These are phyloP conservation scores for Drosophila prolongata DNA, from an alignment of 2,888 invertebrate genomes.

Conservation along the genomic window DNA sequence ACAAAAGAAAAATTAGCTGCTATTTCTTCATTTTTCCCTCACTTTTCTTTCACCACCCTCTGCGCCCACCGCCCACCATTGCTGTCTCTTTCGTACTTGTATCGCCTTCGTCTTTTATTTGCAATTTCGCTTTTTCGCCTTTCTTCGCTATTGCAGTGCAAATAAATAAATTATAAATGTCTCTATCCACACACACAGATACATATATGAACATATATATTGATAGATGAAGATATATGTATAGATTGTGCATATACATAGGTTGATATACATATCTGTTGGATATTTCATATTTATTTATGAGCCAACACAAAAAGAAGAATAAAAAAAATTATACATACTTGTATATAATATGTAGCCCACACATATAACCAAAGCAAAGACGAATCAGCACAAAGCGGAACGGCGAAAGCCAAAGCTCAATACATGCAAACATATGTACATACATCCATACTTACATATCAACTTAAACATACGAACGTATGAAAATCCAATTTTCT, in stretches of 20 bases:
- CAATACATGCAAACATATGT: constrained; percentile 1
- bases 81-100: constrained; percentile 4
- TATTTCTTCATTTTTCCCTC: constrained; percentile 19
- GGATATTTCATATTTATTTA: constrained; percentile 47
- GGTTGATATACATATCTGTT: constrained; percentile 9
- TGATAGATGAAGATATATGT: constrained; percentile 32
- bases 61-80: not conserved
- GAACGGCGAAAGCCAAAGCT: constrained; percentile 16
- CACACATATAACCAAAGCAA: constrained; percentile 1
- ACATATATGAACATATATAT: not conserved
- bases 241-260: constrained; percentile 4
- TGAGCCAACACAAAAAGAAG: constrained; percentile 36
- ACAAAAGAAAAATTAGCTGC: constrained; percentile 32
- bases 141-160: constrained; percentile 35
- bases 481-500: constrained; percentile 63
- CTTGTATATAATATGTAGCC: not conserved
- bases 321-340: constrained; percentile 13
- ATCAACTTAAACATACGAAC: constrained; percentile 11
- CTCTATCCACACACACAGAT: constrained; percentile 22
- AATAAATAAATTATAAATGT: constrained; percentile 37
- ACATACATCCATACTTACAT: not conserved
- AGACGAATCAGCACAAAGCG: constrained; percentile 6
- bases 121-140: constrained; percentile 58
- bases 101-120: constrained; percentile 28
- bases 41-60: constrained; percentile 2